Evolutionary conservation across 2,888 invertebrate genomes (phyloP).

Genomic region (Nymphalis c-album): DNA sequence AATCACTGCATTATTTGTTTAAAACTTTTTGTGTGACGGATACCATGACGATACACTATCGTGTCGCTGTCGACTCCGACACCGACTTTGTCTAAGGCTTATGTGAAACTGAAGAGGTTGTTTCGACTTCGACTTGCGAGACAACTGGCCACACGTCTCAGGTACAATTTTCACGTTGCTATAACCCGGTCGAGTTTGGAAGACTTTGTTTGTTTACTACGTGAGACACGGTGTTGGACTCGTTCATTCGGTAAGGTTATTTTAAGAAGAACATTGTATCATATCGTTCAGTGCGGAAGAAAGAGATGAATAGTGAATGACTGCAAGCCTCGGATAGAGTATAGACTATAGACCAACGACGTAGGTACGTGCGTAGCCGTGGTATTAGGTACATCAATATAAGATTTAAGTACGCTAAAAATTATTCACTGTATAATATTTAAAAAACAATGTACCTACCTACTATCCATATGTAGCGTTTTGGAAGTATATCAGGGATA

Average conservation of each 20-base stretch:
- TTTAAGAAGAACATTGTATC: slow-evolving; percentile 61
- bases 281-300: slow-evolving; percentile 56
- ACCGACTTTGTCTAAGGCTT: slow-evolving; percentile 54
- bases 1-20: slow-evolving; percentile 61
- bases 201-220: slow-evolving; percentile 37
- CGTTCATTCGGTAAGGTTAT: slow-evolving; percentile 43
- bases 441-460: background rate
- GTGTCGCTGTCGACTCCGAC: slow-evolving; percentile 33
- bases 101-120: slow-evolving; percentile 63
- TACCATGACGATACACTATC: slow-evolving; percentile 34
- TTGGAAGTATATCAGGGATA: too few relatives aligned
- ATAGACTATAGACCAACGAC: slow-evolving; percentile 52
- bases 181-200: slow-evolving; percentile 52
- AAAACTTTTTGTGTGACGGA: slow-evolving; percentile 39
- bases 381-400: background rate
- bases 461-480: too few relatives aligned
- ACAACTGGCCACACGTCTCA: slow-evolving; percentile 60
- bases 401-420: background rate
- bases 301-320: slow-evolving; percentile 66
- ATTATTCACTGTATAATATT: background rate
- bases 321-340: slow-evolving; percentile 51
- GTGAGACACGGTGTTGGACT: slow-evolving; percentile 20
- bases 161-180: slow-evolving; percentile 70
- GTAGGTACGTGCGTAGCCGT: slow-evolving; percentile 30
- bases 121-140: slow-evolving; percentile 42